These are phyloP conservation scores for Mythimna vitellina DNA, from an alignment of 2,888 invertebrate genomes.

Conservation along the genomic window DNA sequence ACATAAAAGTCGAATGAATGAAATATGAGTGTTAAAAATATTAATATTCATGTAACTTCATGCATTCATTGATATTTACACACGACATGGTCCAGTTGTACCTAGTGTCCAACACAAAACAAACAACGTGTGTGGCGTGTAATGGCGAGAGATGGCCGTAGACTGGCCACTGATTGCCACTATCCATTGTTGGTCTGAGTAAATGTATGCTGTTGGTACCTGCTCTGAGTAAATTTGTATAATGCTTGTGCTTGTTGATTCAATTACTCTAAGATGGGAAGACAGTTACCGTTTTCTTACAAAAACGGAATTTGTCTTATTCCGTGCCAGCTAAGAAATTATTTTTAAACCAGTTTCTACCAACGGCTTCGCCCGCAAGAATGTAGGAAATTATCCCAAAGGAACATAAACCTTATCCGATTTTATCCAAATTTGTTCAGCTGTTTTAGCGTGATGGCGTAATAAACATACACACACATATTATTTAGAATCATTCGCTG, in stretches of 20 bases:
- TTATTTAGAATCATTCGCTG: too few relatives aligned
- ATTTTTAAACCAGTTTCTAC: too few relatives aligned
- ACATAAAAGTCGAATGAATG: slow-evolving; percentile 1
- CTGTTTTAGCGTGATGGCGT: too few relatives aligned
- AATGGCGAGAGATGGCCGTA: background rate
- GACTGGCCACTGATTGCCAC: background rate
- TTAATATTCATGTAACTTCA: slow-evolving; percentile 28
- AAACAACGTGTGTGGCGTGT: slow-evolving; percentile 39
- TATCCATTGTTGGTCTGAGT: slow-evolving; percentile 10
- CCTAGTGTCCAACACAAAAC: slow-evolving; percentile 29
- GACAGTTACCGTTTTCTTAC: background rate
- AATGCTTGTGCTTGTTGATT: slow-evolving; percentile 1
- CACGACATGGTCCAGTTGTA: slow-evolving; percentile 18
- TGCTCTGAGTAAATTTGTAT: slow-evolving; percentile 18
- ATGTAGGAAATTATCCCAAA: too few relatives aligned
- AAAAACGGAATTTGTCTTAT: background rate
- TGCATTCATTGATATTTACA: slow-evolving; percentile 42
- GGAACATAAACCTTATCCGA: too few relatives aligned
- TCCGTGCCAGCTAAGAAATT: background rate
- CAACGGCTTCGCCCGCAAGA: too few relatives aligned
- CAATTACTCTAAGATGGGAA: slow-evolving; percentile 2
- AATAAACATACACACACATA: too few relatives aligned
- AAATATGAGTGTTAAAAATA: slow-evolving; percentile 5
- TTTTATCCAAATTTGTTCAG: too few relatives aligned
- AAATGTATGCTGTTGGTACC: slow-evolving; percentile 11